Evolutionary conservation across 1,140 invertebrate genomes (phyloP), one percentile per base, ranked within the genome.

Genomic region (Druon quercuslanigerum): DNA sequence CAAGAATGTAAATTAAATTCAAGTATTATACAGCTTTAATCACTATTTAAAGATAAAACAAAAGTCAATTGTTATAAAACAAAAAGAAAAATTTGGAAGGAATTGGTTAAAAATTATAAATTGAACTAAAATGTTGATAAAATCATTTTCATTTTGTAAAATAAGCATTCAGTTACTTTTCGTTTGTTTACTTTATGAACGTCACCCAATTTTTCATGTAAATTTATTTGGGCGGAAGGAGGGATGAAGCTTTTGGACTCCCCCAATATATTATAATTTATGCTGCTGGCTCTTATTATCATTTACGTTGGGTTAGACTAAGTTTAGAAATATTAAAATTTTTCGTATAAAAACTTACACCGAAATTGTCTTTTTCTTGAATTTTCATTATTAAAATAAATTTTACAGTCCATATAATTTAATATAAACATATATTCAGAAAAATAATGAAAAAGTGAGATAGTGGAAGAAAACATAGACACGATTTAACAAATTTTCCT

Each of bases 201-300:
- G 60, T 13, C 6, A 16, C 33, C 25, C 60, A 66, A 66, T 33
- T 66, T 66, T 66, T 66, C 60, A 66, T 40, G 33, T 40, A 66
- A 66, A 66, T 66, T 66, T 33, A 66, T 66, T 66, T 66, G 60
- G 9, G 33, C 14, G 8, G 40, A 46, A 66, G n/a, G 60, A 14
- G 16, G 25, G 54, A 56, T 19, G 17, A 20, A 56, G 17, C 17
- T 56, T 56, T 56, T n/a, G 54, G 54, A 40, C 20, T 25, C 40
- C 13, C 57, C 57, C 57, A 25, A 66, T 66, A 46, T 66, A 66
- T 66, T 66, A 66, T n/a, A 66, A 66, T 66, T 25, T 40, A 66
- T 40, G 40, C 20, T 46, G 60, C 16, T 25, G n/a, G 33, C 20
- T 60, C 57, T 33, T 60, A 13, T 60, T 60, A 14, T 60, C 40